Evolutionary conservation across 2,888 invertebrate genomes (phyloP).

Genomic region (Teleiodes luculella): DNA sequence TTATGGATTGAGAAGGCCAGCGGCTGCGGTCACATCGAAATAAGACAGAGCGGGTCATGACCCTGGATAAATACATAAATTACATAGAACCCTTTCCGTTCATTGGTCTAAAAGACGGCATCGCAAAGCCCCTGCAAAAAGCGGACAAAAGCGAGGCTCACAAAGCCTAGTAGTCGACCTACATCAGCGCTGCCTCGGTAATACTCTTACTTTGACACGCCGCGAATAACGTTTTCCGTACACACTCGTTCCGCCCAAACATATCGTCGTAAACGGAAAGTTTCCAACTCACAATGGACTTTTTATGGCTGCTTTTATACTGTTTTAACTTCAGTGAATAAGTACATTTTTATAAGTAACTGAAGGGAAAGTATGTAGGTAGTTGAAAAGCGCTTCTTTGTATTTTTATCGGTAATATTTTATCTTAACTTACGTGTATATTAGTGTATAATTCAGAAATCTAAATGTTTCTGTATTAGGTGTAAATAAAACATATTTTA

Average conservation of each 20-base stretch:
- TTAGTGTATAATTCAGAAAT: too few species aligned
- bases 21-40: neutral
- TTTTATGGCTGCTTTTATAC: neutral
- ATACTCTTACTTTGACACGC: constrained; percentile 53
- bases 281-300: constrained; percentile 7
- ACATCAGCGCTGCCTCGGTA: constrained; percentile 45
- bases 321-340: neutral
- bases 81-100: constrained; percentile 42
- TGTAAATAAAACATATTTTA: too few species aligned
- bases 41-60: neutral
- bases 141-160: constrained; percentile 55
- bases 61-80: constrained; percentile 6
- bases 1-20: neutral
- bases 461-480: too few species aligned
- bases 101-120: constrained; percentile 44
- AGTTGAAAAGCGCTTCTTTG: too few species aligned
- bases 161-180: constrained; percentile 59
- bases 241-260: neutral
- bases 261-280: constrained; percentile 6
- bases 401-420: too few species aligned
- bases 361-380: too few species aligned
- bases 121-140: constrained; percentile 47
- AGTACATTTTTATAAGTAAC: neutral
- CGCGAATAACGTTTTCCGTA: neutral
- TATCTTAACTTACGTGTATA: too few species aligned